Evolutionary conservation across 2,888 invertebrate genomes (phyloP), one percentile per base, ranked within the genome.

Genomic region (Ormyrus pomaceus): DNA sequence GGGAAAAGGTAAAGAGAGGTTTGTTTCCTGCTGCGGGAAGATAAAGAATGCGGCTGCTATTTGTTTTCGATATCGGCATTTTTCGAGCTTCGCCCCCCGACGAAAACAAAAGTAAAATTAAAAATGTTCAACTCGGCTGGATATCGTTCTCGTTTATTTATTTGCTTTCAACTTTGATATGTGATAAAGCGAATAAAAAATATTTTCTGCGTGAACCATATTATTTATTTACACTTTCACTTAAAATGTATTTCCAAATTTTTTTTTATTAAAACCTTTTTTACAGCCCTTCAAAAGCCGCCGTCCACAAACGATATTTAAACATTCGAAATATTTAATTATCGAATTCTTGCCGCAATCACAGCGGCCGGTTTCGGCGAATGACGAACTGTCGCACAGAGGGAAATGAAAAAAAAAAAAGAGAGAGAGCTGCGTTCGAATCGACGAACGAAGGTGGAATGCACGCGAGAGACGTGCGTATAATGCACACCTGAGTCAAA

Each of bases 401-500:
- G 58, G 59, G 59, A 48, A 59, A 55, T 9, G 45, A 11, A 55
- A 9, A 51, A 45, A 51, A 13, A 9, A 5, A 7, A 46, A 56
- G 64, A 65, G 62, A 75, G 76, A 78, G 76, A 58, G 70, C 72
- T 62, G 70, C 59, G 70, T 19, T 45, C 66, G 77, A 65, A 58
- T 65, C n/a, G 53, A 66, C 8, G 34, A 13, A 64, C 48, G 70
- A 71, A 79, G 76, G 48, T 78, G 70, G 77, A 77, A 80, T 72
- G 76, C 62, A 61, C 59, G n/a, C 46, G 34, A 34, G 45, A 53
- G 77, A 76, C 45, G 72, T 58, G 62, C 19, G 76, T 76, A 34
- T 34, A 66, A 76, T 71, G 83, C 85, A 84, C 88, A 89, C 89
- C 89, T 89, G 89, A 88, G 86, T 86, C 86, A 83, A 89, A 89